phyloP scores from a whole-genome alignment of 2,888 invertebrate species.

The Tortricodes alternella region DNA sequence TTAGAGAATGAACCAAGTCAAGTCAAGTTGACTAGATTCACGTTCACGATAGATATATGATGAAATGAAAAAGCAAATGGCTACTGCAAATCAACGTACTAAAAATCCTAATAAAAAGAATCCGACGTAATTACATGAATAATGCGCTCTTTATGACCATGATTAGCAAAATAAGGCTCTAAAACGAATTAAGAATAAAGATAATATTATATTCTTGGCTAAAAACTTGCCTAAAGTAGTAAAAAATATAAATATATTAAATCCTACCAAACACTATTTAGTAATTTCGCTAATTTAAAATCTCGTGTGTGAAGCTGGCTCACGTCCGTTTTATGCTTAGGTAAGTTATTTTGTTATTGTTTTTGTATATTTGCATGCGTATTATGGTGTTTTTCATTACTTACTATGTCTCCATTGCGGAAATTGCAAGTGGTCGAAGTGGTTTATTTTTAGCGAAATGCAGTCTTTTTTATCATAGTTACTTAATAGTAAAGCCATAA shows the following conservation, averaged over 20 bases:
- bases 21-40: conserved; percentile 32
- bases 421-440: conserved; percentile 27
- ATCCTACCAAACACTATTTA: conserved; percentile 61
- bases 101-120: conserved; percentile 68
- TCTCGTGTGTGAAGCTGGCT: conserved; percentile 25
- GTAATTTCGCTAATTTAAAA: conserved; percentile 41
- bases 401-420: conserved; percentile 24
- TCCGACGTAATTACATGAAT: conserved; percentile 84
- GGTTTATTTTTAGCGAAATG: conserved; percentile 22
- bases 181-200: conserved; percentile 61
- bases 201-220: conserved; percentile 65
- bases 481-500: neutral
- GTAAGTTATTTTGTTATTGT: conserved; percentile 28
- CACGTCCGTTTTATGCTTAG: conserved; percentile 28
- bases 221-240: conserved; percentile 54
- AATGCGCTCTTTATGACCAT: conserved; percentile 83
- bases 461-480: neutral
- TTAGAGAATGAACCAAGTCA: conserved; percentile 29
- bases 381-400: conserved; percentile 16
- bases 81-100: conserved; percentile 76
- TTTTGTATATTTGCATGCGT: conserved; percentile 20
- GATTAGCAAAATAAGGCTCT: conserved; percentile 82
- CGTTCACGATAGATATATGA: conserved; percentile 52
- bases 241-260: conserved; percentile 53
- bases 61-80: conserved; percentile 82